Conservation (phyloP, 2,113 vertebrate genomes). For the Notarius quadriscutis region DNA sequence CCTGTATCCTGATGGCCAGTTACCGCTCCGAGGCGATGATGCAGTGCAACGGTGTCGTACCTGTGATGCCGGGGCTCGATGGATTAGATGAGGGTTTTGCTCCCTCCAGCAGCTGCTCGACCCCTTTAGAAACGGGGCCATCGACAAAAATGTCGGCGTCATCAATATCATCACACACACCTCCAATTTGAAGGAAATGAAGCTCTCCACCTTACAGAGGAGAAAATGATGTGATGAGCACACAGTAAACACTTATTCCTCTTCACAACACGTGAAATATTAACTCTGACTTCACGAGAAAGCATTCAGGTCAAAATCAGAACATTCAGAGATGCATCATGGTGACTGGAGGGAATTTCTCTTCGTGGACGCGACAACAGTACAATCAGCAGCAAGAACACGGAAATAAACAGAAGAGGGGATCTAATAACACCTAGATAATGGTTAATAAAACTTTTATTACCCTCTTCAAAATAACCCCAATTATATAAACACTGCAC, state of each 20-base stretch:
- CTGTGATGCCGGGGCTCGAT: conserved; percentile 94
- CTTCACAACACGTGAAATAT: neutral
- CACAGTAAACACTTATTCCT: neutral
- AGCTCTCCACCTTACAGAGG: conserved; percentile 91
- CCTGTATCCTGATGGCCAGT: neutral
- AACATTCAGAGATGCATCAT: no score
- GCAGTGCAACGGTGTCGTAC: conserved; percentile 65
- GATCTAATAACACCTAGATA: no score
- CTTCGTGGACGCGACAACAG: no score
- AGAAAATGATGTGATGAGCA: neutral
- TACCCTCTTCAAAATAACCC: no score
- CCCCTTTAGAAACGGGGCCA: conserved; percentile 90
- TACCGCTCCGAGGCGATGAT: neutral
- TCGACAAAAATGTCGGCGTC: conserved; percentile 97
- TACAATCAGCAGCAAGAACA: no score
- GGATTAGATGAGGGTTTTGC: conserved; percentile 91
- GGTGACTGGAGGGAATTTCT: no score
- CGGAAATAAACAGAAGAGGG: no score
- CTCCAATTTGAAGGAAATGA: conserved; percentile 99
- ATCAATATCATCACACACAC: conserved; percentile 93
- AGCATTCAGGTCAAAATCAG: no score
- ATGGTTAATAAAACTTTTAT: no score
- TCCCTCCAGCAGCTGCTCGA: conserved; percentile 89
- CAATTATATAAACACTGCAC: no score
- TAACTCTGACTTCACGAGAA: no score